Percentiles rank a stretch among this genome's conserved stretches.
phyloP scores from a whole-genome alignment of 64 coral and sea anemone genomes.

The Dendronephthya gigantea region DNA sequence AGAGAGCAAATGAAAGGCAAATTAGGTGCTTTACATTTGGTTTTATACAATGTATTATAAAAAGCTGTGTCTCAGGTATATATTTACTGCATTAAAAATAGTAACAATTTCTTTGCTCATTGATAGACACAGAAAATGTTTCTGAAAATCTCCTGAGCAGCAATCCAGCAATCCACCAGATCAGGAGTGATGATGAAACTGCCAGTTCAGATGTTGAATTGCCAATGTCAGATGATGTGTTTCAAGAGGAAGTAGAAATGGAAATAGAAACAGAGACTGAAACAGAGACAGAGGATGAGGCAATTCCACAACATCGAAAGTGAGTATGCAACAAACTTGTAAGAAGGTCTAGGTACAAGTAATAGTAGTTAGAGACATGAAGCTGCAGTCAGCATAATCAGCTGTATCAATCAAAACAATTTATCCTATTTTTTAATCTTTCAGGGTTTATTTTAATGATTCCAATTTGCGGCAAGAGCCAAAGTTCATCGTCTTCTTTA shows the following conservation, averaged over 20 bases:
- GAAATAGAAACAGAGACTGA: too few species aligned
- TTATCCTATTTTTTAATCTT: neutral
- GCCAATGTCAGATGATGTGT: too few species aligned
- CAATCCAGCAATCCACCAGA: too few species aligned
- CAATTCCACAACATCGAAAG: neutral
- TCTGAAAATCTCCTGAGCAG: neutral
- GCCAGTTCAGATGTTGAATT: too few species aligned
- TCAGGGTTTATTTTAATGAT: slow-evolving; percentile 8
- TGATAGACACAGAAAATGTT: neutral
- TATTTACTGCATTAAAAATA: neutral
- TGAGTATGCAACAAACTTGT: neutral
- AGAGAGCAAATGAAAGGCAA: neutral
- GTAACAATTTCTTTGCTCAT: neutral
- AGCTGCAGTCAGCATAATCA: too few species aligned
- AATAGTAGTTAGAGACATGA: too few species aligned
- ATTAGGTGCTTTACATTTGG: neutral
- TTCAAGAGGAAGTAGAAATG: too few species aligned
- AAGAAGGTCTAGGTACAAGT: neutral
- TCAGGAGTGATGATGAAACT: too few species aligned
- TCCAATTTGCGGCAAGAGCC: slow-evolving; percentile 7
- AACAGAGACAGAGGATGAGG: neutral
- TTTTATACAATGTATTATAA: too few species aligned
- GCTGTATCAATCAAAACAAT: too few species aligned
- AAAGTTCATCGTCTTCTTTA: too few species aligned
- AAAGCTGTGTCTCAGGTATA: neutral